phyloP scores from a whole-genome alignment of 1,140 invertebrate species.

The Drosophila repleta region DNA sequence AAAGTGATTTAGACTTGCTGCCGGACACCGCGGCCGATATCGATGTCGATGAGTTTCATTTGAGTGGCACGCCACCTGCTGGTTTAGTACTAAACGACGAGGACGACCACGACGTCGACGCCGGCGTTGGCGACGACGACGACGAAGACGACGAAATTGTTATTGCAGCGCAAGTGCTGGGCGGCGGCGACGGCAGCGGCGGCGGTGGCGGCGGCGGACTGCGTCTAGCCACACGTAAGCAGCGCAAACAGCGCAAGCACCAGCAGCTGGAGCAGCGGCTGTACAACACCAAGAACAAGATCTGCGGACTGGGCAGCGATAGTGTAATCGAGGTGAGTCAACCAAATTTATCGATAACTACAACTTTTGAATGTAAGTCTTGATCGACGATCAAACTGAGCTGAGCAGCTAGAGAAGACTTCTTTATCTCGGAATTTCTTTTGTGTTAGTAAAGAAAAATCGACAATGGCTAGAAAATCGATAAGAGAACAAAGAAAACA shows the following conservation, averaged over 20 bases:
- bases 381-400: neutral
- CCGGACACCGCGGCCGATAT: slow-evolving; percentile 75
- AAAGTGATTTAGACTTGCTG: slow-evolving; percentile 74
- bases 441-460: too few species aligned
- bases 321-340: slow-evolving; percentile 75
- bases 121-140: slow-evolving; percentile 13
- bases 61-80: slow-evolving; percentile 61
- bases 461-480: slow-evolving; percentile 54
- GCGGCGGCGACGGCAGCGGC: slow-evolving; percentile 27
- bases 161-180: slow-evolving; percentile 51
- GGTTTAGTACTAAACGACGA: slow-evolving; percentile 48
- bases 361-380: too few species aligned
- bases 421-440: too few species aligned
- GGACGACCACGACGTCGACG: slow-evolving; percentile 46
- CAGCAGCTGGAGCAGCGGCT: slow-evolving; percentile 56
- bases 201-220: slow-evolving; percentile 36
- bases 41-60: slow-evolving; percentile 62
- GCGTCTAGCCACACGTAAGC: slow-evolving; percentile 59
- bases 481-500: slow-evolving; percentile 58
- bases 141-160: slow-evolving; percentile 70
- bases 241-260: slow-evolving; percentile 47
- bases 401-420: too few species aligned
- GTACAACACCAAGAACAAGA: slow-evolving; percentile 59
- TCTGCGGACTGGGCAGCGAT: slow-evolving; percentile 74
- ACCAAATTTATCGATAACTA: slow-evolving; percentile 23